Conservation (phyloP, 2,113 vertebrate species). For the Pitta sordida region DNA sequence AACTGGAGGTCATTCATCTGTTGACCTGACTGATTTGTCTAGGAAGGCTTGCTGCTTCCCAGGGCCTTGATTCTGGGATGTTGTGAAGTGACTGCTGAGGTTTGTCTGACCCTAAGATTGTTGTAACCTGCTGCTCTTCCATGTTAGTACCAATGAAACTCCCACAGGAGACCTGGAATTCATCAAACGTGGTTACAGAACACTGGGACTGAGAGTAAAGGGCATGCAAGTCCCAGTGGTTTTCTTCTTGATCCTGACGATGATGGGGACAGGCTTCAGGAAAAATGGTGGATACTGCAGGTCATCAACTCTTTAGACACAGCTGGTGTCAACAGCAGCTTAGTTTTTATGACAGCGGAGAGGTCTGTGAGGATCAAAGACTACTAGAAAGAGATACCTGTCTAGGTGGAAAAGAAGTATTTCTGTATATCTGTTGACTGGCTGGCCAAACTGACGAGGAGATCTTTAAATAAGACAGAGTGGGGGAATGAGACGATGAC, state of each 20-base stretch:
- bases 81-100: background rate
- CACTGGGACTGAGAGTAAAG: background rate
- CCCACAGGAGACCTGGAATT: background rate
- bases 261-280: background rate
- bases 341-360: background rate
- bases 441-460: background rate
- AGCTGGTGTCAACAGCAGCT: background rate
- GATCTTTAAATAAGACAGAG: background rate
- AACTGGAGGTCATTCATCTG: background rate
- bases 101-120: background rate
- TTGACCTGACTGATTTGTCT: background rate
- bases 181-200: background rate
- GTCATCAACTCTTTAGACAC: background rate
- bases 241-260: background rate
- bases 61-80: background rate
- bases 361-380: background rate
- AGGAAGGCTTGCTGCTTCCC: background rate
- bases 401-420: background rate
- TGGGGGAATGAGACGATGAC: background rate
- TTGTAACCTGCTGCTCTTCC: background rate
- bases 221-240: rapidly evolving
- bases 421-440: background rate
- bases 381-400: background rate
- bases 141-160: background rate
- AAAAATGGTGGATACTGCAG: background rate